Base-by-base conservation (phyloP, 2,113 vertebrate genomes). In the Nothoprocta pentlandii region DNA sequence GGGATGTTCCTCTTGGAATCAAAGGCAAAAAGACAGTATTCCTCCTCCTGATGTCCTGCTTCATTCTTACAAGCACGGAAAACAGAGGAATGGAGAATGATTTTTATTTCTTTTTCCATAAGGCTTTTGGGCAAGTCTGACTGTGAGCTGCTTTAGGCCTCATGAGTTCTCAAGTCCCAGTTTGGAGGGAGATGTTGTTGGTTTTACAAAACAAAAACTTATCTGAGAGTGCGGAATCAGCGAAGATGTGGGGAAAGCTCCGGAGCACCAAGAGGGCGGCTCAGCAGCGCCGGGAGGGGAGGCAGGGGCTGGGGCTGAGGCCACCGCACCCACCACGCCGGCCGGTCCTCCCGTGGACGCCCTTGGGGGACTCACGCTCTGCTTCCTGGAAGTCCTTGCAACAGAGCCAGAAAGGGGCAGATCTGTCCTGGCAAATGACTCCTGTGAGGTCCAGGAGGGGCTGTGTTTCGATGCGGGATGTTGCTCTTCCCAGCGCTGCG, bases 311-410 rank as follows among this genome's bases (percentile, higher is more conserved):
- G 23, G 58, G 59, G 36, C 54, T 77, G 74, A 5, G 75, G 23
- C 36, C 21, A 13, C 56, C 7, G 2, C 68, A 53, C 12, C 14
- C 19, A 0, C 0, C 41, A 16, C 36, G 69, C 9, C 2, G 17
- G 3, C 22, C 56, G 61, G n/a, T 62, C 32, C 5, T 23, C 23
- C 28, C 46, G 26, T 10, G 12, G 41, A 67, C 69, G 49, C 41
- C 41, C 44, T 23, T 23, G 2, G 5, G 20, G 39, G 28, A 32
- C 36, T 53, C 41, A 22, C 14, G 19, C 36, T 16, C 8, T 2
- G 2, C n/a, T 74, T 59, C 61, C 49, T 69, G 5, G n/a, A 82
- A 54, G 32, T 75, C 70, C 58, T 36, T 16, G 80, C 54, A 30
- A 25, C 49, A 87, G 66, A 77, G 46, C 13, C 41, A 85, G 79